phyloP scores from a whole-genome alignment of 2,797 vertebrate genomes.

The Peromyscus attwateri region DNA sequence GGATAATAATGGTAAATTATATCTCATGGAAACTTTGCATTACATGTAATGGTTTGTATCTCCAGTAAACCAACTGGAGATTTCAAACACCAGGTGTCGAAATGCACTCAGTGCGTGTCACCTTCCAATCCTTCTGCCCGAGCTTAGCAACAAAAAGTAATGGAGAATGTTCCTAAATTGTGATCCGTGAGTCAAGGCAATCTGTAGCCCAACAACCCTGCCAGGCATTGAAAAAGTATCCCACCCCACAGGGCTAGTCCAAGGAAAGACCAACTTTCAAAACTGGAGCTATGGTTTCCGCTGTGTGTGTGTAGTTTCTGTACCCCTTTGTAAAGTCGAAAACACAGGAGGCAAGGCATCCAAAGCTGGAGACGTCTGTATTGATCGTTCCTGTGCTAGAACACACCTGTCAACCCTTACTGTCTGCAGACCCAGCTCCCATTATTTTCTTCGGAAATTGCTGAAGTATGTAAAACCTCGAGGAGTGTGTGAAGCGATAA shows the following conservation, averaged over 20 bases:
- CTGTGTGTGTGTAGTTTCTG: background rate
- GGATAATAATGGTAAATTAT: background rate
- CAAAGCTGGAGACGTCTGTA: background rate
- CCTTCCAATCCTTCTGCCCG: background rate
- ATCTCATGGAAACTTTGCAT: background rate
- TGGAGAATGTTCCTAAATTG: no score
- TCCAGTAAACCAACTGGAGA: background rate
- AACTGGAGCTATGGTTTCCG: background rate
- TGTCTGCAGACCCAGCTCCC: background rate
- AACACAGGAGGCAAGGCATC: background rate
- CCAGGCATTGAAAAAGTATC: background rate
- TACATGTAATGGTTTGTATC: background rate
- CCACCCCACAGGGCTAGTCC: background rate
- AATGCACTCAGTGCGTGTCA: background rate
- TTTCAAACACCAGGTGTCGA: background rate
- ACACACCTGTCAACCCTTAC: background rate
- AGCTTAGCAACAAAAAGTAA: background rate
- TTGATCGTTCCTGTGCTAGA: background rate
- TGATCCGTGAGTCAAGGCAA: background rate
- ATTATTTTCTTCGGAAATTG: conserved; percentile 56
- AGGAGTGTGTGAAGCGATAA: conserved; percentile 35
- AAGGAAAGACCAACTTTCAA: background rate
- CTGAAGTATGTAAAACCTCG: conserved; percentile 63
- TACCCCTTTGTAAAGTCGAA: background rate
- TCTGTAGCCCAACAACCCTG: background rate